phyloP scores from a whole-genome alignment of 2,113 vertebrate genomes.

The Corydoras maculifer region DNA sequence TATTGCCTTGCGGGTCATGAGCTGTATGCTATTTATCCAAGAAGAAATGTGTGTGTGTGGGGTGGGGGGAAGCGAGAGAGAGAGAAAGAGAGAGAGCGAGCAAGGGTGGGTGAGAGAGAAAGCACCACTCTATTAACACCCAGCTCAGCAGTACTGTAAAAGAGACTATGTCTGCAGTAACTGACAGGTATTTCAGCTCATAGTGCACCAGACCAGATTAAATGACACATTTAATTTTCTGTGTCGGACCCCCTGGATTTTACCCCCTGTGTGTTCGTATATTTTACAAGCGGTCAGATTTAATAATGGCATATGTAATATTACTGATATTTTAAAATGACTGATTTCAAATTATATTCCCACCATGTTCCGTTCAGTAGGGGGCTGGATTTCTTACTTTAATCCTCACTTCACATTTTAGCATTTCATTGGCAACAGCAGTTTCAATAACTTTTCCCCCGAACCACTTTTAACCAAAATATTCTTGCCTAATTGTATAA shows the following conservation, averaged over 20 bases:
- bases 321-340: not conserved
- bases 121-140: conserved; percentile 42
- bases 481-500: too few relatives aligned
- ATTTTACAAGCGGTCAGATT: not conserved
- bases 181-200: conserved; percentile 39
- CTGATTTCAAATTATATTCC: not conserved
- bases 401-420: too few relatives aligned
- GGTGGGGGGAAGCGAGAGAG: conserved; percentile 13
- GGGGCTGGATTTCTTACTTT: not conserved
- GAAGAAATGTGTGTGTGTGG: conserved; percentile 43
- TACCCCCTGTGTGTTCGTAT: conserved; percentile 14
- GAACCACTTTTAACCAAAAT: too few relatives aligned
- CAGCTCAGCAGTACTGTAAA: conserved; percentile 44
- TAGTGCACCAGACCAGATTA: conserved; percentile 26
- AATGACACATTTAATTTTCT: conserved; percentile 18
- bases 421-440: too few relatives aligned
- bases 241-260: not conserved
- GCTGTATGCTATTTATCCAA: conserved; percentile 25
- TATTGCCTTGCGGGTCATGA: conserved; percentile 23
- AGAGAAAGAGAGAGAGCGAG: conserved; percentile 25
- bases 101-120: conserved; percentile 21
- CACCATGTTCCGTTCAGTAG: not conserved
- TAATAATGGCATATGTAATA: not conserved
- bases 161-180: conserved; percentile 28
- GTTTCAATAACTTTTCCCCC: too few relatives aligned